phyloP scores from a whole-genome alignment of 2,113 vertebrate species.

The Ciconia boyciana region DNA sequence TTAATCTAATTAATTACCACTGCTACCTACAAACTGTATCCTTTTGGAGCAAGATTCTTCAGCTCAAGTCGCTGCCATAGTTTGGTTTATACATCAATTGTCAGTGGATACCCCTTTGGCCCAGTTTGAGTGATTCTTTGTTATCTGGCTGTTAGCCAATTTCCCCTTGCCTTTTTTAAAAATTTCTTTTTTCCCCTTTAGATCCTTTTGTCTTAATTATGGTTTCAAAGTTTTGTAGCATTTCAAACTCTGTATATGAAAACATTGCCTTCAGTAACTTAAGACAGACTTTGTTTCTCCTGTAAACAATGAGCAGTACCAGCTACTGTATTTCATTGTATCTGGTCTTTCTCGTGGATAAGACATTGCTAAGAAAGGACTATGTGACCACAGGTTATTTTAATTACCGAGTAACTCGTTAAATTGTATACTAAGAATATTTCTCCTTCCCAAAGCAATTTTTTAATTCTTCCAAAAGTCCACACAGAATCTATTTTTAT shows the following conservation, averaged over 20 bases:
- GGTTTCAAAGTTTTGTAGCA: background rate
- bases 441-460: background rate
- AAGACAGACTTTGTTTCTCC: background rate
- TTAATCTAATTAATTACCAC: background rate
- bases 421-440: background rate
- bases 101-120: background rate
- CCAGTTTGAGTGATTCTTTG: background rate
- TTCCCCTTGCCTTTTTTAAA: rapidly evolving
- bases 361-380: background rate
- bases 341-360: background rate
- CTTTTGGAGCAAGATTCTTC: background rate
- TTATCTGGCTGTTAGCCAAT: background rate
- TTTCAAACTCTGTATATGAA: background rate
- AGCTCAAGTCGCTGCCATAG: background rate
- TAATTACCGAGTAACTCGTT: background rate
- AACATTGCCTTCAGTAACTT: background rate
- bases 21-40: background rate
- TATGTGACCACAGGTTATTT: background rate
- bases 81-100: background rate
- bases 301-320: background rate
- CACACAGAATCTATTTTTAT: background rate
- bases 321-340: background rate
- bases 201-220: background rate
- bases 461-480: background rate
- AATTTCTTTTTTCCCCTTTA: too few species aligned